phyloP scores from a whole-genome alignment of 2,113 vertebrate genomes.

The Lampris megalopsis region DNA sequence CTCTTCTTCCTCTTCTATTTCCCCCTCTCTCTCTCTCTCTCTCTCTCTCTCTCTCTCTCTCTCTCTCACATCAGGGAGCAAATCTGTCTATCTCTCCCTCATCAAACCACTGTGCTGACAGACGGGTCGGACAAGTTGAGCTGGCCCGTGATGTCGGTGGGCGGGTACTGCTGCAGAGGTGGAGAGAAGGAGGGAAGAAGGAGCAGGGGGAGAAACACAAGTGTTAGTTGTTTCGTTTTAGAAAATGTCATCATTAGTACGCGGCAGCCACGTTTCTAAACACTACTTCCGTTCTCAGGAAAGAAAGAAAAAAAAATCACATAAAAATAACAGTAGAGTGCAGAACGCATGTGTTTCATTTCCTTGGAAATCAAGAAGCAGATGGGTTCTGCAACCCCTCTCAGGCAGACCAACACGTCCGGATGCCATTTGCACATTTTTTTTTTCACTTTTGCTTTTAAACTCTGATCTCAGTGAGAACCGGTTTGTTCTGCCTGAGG shows the following conservation, averaged over 20 bases:
- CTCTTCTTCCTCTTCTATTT: conserved; percentile 34
- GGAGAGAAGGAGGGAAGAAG: conserved; percentile 61
- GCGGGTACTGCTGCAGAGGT: conserved; percentile 95
- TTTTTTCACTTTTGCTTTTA: neutral
- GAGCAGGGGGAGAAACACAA: conserved; percentile 33
- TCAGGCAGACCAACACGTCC: conserved; percentile 52
- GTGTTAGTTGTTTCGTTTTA: conserved; percentile 36
- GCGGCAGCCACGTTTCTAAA: neutral
- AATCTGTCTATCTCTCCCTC: conserved; percentile 47
- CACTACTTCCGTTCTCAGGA: neutral
- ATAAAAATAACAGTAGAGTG: no score
- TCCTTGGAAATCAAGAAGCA: conserved; percentile 48
- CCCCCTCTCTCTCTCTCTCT: conserved; percentile 36
- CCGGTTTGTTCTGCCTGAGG: conserved; percentile 63
- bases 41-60: conserved; percentile 9
- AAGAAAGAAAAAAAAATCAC: neutral
- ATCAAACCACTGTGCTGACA: conserved; percentile 99
- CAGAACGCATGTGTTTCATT: conserved; percentile 43
- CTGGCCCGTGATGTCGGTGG: conserved; percentile 98
- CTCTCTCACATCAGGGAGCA: conserved; percentile 65
- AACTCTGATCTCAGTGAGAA: conserved; percentile 7
- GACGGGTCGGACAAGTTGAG: conserved; percentile 99
- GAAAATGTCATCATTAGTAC: neutral
- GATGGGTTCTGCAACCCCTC: conserved; percentile 50
- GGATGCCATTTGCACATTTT: neutral